Base-by-base conservation (phyloP, 2,797 vertebrate species). In the Alcedo atthis region DNA sequence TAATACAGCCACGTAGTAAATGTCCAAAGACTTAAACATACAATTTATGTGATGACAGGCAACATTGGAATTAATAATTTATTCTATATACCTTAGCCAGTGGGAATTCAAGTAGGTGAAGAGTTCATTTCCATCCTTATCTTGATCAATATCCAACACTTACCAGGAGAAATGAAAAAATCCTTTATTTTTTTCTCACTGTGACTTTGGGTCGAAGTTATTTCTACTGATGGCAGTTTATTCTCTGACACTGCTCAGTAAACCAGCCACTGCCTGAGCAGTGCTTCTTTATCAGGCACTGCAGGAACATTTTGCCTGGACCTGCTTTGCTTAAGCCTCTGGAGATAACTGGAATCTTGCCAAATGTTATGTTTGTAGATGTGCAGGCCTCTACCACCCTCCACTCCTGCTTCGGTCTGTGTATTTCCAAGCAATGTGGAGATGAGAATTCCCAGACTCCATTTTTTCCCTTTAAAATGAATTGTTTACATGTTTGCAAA, bases 1-100 rank as follows among this genome's bases (percentile, higher is more conserved):
- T 97, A 97, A 95, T 97, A 93, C 93, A 97, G 97, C 96, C 96
- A 96, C 89, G 51, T 94, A 97, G 95, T 95, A 94, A 94, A 94
- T 95, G 95, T 89, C 94, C 90, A 40, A 94, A 88, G 96, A 94
- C 95, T 67, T 97, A 96, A 97, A 96, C 88, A 97, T 94, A 98
- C 97, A 96, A 96, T 97, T 94, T 93, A 97, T 97, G 87, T 97
- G 96, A 97, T 97, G 96, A 97, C 94, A 94, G 92, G 95, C 89
- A 81, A 85, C 63, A 90, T 11, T 96, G 92, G 95, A 96, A 94
- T 96, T 94, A 96, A 95, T 95, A 89, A 94, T 96, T 97, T 97
- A 96, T 95, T 96, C 93, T 93, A 96, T 96, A 97, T 94, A 92
- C 85, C 94, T 92, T 94, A 96, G 76, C 80, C 94, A 95, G 73